These are phyloP conservation scores for Andrena fulva DNA, from an alignment of 2,888 invertebrate genomes.

Conservation along the genomic window DNA sequence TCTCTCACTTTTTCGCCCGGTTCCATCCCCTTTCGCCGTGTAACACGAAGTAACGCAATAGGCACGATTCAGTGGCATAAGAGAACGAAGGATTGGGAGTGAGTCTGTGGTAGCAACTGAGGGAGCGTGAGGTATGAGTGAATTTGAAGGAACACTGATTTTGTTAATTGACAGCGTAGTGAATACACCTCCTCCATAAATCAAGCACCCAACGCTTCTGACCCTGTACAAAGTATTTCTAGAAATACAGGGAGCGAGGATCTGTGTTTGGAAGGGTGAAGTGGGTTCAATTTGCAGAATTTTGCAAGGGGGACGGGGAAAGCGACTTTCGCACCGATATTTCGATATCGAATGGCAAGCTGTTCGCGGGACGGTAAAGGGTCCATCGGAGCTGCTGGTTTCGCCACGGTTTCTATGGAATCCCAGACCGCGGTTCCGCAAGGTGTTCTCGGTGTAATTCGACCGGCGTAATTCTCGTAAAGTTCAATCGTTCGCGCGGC, in stretches of 20 bases:
- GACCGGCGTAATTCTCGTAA: constrained; percentile 68
- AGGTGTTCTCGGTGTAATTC: constrained; percentile 71
- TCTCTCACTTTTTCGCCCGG: constrained; percentile 21
- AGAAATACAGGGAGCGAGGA: no score
- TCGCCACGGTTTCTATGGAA: constrained; percentile 42
- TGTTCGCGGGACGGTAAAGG: constrained; percentile 53
- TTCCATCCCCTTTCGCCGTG: neutral
- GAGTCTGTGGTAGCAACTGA: no score
- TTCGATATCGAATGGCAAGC: constrained; percentile 47
- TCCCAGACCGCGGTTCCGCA: constrained; percentile 54
- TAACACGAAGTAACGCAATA: no score
- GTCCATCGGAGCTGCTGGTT: constrained; percentile 53
- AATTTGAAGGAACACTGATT: no score
- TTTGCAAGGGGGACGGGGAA: neutral
- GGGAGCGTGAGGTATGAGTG: no score
- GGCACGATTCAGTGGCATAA: no score
- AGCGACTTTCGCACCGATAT: neutral
- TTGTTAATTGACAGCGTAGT: no score
- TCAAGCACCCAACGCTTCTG: no score
- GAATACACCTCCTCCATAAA: no score
- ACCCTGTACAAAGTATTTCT: no score
- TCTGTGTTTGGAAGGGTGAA: no score
- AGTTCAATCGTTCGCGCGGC: constrained; percentile 68
- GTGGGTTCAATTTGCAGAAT: constrained; percentile 15
- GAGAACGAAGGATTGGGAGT: no score